These are phyloP conservation scores for Synanceia verrucosa DNA, from an alignment of 2,797 vertebrate species.

Conservation along the genomic window DNA sequence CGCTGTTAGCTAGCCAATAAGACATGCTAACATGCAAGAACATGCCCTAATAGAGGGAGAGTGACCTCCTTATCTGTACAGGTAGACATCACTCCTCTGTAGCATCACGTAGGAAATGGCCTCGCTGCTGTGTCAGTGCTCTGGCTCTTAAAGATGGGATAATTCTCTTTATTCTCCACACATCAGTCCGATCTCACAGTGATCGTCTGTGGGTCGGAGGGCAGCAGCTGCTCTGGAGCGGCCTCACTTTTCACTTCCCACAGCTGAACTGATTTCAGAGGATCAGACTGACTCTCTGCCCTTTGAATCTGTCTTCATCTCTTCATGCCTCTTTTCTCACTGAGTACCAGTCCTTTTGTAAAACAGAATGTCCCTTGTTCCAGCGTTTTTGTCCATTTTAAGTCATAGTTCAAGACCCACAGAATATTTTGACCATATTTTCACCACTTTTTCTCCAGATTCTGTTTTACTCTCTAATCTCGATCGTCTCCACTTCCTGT, in stretches of 20 bases:
- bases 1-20: not conserved
- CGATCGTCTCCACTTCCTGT: too few relatives aligned
- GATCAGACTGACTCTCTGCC: not conserved
- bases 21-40: not conserved
- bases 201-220: conserved; percentile 14
- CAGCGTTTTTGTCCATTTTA: too few relatives aligned
- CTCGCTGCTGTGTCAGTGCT: not conserved
- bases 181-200: conserved; percentile 26
- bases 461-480: too few relatives aligned
- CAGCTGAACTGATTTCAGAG: too few relatives aligned
- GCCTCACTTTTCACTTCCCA: conserved; percentile 5
- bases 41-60: not conserved
- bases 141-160: not conserved
- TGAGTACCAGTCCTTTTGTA: too few relatives aligned
- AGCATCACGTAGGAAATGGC: not conserved
- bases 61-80: not conserved
- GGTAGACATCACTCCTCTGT: not conserved
- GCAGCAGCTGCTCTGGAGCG: conserved; percentile 57
- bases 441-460: too few relatives aligned
- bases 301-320: not conserved
- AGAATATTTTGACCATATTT: too few relatives aligned
- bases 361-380: too few relatives aligned
- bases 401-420: too few relatives aligned
- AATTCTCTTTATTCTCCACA: conserved; percentile 20
- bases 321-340: too few relatives aligned